Evolutionary conservation across 2,797 vertebrate genomes (phyloP), one percentile per base, ranked within the genome.

Genomic region (Coluber constrictor): DNA sequence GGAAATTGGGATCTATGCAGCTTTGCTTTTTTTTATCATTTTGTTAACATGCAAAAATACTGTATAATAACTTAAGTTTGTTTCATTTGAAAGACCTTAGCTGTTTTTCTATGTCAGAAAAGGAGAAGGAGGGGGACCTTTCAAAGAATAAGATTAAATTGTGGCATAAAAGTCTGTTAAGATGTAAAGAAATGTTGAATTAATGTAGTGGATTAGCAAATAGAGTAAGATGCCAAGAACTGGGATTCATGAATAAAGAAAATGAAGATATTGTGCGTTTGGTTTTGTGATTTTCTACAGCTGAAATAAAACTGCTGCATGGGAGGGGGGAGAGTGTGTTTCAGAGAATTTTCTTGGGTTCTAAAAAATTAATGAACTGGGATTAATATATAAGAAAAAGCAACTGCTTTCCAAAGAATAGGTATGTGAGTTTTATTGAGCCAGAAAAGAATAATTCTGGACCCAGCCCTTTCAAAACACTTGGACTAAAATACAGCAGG

Each of bases 351-450:
- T 97, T 94, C 94, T 96, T 96, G 95, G 95, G 93, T 95, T 93
- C 94, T 97, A 96, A 97, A 98, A 97, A 97, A 98, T 97, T 97
- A 97, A 97, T 97, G 96, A 96, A 91, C 94, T 94, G 94, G 92
- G 88, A 94, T 97, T 97, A 96, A 96, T 83, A 83, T 96, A 94
- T 92, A 96, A 96, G 92, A 88, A 95, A 97, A 97, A 96, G 96
- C 90, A 97, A 97, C 93, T 93, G 91, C 66, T 74, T 95, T 93
- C 91, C 93, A 91, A 0, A 1, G 92, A 63, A 47, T 89, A 61
- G 63, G 5, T 23, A 66, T 70, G 47, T 90, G 63, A 43, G 5
- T 92, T 94, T 89, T 93, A 29, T 37, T 95, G 87, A 94, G 60
- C 94, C 95, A 90, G 88, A 94, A 91, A 86, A 91, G 93, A 83